A percentile compares a stretch with the other conserved stretches of the same genome.
phyloP scores from a whole-genome alignment of 53 echinoderm and acorn worm genomes.

The Paracentrotus lividus region DNA sequence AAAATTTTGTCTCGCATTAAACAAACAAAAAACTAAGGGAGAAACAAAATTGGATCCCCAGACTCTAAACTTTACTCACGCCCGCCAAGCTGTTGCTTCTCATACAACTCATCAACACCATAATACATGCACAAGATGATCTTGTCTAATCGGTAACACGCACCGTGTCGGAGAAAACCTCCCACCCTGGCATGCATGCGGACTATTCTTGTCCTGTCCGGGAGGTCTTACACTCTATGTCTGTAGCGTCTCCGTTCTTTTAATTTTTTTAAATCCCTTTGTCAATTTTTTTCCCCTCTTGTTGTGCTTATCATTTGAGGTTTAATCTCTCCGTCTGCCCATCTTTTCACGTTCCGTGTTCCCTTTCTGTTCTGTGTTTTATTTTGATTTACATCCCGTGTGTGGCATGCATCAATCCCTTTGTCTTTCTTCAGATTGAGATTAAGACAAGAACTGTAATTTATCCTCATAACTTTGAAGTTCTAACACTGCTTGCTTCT shows the following conservation, averaged over 20 bases:
- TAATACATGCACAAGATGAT: slow-evolving; percentile 65
- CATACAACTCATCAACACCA: slow-evolving; percentile 66
- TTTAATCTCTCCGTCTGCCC: slow-evolving; percentile 10
- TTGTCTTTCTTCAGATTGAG: slow-evolving; percentile 1
- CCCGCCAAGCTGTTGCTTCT: slow-evolving; percentile 51
- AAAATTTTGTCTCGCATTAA: slow-evolving; percentile 5
- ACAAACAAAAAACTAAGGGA: background rate
- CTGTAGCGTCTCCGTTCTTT: slow-evolving; percentile 23
- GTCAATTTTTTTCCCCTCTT: slow-evolving; percentile 10
- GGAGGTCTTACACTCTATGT: background rate
- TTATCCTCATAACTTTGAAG: slow-evolving; percentile 24
- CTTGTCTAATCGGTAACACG: slow-evolving; percentile 64
- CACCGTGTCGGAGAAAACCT: slow-evolving; percentile 42
- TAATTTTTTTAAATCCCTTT: slow-evolving; percentile 12
- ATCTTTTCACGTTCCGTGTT: slow-evolving; percentile 26
- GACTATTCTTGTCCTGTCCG: slow-evolving; percentile 55
- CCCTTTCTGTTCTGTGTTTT: background rate
- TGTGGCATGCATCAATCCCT: slow-evolving; percentile 66
- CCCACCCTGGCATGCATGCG: slow-evolving; percentile 62
- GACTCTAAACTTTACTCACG: slow-evolving; percentile 21
- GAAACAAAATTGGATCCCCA: slow-evolving; percentile 14
- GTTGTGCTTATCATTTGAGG: slow-evolving; percentile 51
- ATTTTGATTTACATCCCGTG: slow-evolving; percentile 41
- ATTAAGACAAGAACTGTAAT: background rate
- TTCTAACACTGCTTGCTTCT: slow-evolving; percentile 69